These are phyloP conservation scores for Cinara cedri DNA, from an alignment of 2,888 invertebrate genomes.

Conservation along the genomic window DNA sequence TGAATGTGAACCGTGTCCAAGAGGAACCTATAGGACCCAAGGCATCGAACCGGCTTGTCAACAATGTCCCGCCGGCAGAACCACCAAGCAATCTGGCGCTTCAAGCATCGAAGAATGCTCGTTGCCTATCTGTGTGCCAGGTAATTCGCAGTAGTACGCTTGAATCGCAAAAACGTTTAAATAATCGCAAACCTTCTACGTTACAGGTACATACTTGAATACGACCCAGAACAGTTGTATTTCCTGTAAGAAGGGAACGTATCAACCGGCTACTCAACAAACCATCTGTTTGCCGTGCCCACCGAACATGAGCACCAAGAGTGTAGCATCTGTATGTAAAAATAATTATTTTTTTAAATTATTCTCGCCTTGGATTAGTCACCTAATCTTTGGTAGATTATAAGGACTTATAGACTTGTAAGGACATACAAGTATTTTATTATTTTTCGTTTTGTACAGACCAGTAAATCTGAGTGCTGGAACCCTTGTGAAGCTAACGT, in stretches of 20 bases:
- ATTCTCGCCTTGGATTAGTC: too few species aligned
- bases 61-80: slow-evolving; percentile 85
- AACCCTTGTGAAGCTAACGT: slow-evolving; percentile 88
- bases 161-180: background rate
- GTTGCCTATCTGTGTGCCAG: slow-evolving; percentile 83
- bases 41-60: slow-evolving; percentile 89
- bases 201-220: slow-evolving; percentile 80
- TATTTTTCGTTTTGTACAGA: slow-evolving; percentile 64
- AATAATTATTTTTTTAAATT: too few species aligned
- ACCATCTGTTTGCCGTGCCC: slow-evolving; percentile 86
- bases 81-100: slow-evolving; percentile 85
- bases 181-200: background rate
- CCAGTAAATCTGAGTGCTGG: slow-evolving; percentile 80
- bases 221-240: slow-evolving; percentile 84
- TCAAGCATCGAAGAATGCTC: slow-evolving; percentile 89
- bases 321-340: slow-evolving; percentile 76
- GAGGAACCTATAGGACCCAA: slow-evolving; percentile 84
- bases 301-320: slow-evolving; percentile 86
- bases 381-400: too few species aligned
- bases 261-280: slow-evolving; percentile 88
- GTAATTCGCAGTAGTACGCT: slow-evolving; percentile 62
- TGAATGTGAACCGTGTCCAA: slow-evolving; percentile 88
- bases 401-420: too few species aligned
- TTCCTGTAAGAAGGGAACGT: slow-evolving; percentile 86
- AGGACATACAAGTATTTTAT: too few species aligned